phyloP scores from a whole-genome alignment of 2,113 vertebrate genomes.

The Melanocharis versteri region DNA sequence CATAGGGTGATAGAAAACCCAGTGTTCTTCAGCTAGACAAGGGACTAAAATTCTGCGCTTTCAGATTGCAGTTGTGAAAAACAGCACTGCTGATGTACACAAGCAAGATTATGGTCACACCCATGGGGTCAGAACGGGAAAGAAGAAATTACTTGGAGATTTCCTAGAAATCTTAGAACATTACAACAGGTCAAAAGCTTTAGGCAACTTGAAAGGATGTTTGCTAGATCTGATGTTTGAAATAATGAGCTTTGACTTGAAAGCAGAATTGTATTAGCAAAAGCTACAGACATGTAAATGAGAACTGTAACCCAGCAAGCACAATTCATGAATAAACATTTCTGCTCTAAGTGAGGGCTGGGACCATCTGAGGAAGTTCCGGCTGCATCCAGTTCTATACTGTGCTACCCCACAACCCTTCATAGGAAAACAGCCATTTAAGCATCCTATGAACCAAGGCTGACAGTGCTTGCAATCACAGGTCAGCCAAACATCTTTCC shows the following conservation, averaged over 20 bases:
- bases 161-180: not conserved
- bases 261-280: not conserved
- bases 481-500: not conserved
- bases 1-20: not conserved
- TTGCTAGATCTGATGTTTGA: not conserved
- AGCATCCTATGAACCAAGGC: not conserved
- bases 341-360: not conserved
- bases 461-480: not conserved
- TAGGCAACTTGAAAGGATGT: not conserved
- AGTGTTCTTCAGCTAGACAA: not conserved
- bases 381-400: not conserved
- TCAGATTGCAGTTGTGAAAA: not conserved
- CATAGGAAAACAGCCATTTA: not conserved
- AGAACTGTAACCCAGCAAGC: not conserved
- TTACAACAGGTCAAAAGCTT: not conserved
- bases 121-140: not conserved
- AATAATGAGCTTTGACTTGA: no score
- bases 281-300: not conserved
- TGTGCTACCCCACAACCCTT: not conserved
- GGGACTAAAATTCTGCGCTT: not conserved
- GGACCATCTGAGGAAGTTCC: not conserved
- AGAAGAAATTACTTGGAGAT: not conserved
- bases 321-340: not conserved
- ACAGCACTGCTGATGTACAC: not conserved
- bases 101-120: not conserved